Evolutionary conservation across 2,797 vertebrate species (phyloP).

Genomic region (Austrolebias charrua): DNA sequence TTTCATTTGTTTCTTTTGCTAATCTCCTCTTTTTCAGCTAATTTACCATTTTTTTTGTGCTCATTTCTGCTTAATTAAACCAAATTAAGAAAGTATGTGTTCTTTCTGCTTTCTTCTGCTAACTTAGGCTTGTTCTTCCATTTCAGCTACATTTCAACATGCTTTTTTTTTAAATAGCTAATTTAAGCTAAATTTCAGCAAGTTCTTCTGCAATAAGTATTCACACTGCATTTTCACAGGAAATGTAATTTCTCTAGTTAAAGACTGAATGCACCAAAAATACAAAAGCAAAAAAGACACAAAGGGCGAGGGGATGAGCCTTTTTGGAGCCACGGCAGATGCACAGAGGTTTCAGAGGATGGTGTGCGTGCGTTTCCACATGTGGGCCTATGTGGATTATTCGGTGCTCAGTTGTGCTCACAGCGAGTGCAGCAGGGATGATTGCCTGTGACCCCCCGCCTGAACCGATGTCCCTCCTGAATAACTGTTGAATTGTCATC

Average conservation of each 20-base stretch:
- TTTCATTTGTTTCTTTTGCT: too few relatives aligned
- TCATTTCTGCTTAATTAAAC: too few relatives aligned
- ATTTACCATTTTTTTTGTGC: too few relatives aligned
- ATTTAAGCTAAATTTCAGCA: too few relatives aligned
- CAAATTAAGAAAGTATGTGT: too few relatives aligned
- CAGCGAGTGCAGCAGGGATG: constrained; percentile 58
- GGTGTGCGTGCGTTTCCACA: constrained; percentile 40
- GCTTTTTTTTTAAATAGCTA: too few relatives aligned
- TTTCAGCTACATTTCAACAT: too few relatives aligned
- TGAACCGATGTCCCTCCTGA: constrained; percentile 70
- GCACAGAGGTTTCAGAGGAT: constrained; percentile 59
- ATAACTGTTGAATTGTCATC: constrained; percentile 78
- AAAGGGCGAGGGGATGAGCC: constrained; percentile 47
- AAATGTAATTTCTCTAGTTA: constrained; percentile 5
- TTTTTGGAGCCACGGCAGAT: constrained; percentile 67
- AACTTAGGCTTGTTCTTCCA: too few relatives aligned
- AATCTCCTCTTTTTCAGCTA: too few relatives aligned
- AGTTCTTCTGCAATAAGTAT: too few relatives aligned
- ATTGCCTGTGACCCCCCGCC: constrained; percentile 76
- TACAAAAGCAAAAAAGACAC: constrained; percentile 48
- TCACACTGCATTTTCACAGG: too few relatives aligned
- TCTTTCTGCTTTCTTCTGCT: too few relatives aligned
- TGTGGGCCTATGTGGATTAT: constrained; percentile 55
- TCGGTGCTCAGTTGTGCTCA: constrained; percentile 53
- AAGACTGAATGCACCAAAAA: constrained; percentile 55